Conservation (phyloP, 2,113 vertebrate genomes). For the Dinomys branickii region DNA sequence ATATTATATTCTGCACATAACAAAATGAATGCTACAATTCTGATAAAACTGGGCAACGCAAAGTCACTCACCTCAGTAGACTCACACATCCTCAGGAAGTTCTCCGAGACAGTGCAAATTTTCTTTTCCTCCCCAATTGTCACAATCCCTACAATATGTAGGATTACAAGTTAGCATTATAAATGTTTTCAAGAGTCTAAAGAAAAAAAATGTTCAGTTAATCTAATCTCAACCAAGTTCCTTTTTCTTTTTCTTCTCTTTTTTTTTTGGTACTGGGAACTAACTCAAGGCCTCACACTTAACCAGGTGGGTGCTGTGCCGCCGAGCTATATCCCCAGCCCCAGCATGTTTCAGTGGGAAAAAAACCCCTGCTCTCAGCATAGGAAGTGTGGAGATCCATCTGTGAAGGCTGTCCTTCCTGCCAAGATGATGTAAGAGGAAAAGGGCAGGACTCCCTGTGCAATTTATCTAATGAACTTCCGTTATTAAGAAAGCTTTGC, state of each 20-base stretch:
- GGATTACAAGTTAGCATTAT: conserved; percentile 21
- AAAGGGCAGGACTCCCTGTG: too few relatives aligned
- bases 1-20: not conserved
- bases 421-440: not conserved
- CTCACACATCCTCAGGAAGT: conserved; percentile 96
- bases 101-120: conserved; percentile 94
- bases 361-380: not conserved
- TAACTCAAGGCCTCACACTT: too few relatives aligned
- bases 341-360: not conserved
- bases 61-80: conserved; percentile 92
- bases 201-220: not conserved
- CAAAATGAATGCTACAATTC: conserved; percentile 27
- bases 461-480: not conserved
- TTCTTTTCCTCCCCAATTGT: conserved; percentile 95
- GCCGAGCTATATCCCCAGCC: too few relatives aligned
- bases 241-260: not conserved
- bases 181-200: not conserved
- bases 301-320: too few relatives aligned
- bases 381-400: not conserved
- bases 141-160: conserved; percentile 91
- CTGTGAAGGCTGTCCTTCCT: not conserved
- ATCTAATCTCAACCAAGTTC: not conserved
- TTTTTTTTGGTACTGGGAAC: too few relatives aligned
- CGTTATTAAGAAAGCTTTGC: not conserved
- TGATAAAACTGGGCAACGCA: conserved; percentile 28